A percentile compares a stretch with the other conserved stretches of the same genome.
Evolutionary conservation across 2,797 vertebrate species (phyloP).

Genomic region (Falco cherrug): DNA sequence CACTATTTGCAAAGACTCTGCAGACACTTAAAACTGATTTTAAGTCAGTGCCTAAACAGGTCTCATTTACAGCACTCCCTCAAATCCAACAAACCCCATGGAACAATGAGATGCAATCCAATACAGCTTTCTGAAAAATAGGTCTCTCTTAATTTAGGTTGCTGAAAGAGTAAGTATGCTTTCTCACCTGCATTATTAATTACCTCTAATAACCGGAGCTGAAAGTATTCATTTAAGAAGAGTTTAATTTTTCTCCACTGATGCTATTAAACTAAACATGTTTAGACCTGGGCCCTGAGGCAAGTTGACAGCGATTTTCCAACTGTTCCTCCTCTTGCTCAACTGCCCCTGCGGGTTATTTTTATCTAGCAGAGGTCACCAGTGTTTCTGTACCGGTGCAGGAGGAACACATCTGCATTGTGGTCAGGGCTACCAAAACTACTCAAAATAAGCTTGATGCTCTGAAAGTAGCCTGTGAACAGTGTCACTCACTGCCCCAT

Average conservation of each 20-base stretch:
- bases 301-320: constrained; percentile 8
- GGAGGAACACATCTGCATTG: background rate
- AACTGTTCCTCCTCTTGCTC: background rate
- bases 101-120: background rate
- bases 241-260: constrained; percentile 43
- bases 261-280: background rate
- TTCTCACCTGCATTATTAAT: constrained; percentile 54
- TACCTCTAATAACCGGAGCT: constrained; percentile 32
- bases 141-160: constrained; percentile 46
- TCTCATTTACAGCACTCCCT: background rate
- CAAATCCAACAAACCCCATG: background rate
- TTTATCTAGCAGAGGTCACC: background rate
- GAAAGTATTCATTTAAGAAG: constrained; percentile 36
- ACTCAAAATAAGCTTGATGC: background rate
- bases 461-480: background rate
- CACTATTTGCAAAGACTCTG: background rate
- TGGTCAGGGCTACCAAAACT: background rate
- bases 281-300: background rate
- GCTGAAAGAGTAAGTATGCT: constrained; percentile 1
- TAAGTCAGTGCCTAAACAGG: background rate
- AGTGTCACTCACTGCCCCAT: background rate
- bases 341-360: constrained; percentile 16
- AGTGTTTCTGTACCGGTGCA: background rate
- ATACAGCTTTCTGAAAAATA: constrained; percentile 32
- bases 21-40: background rate